Percentiles rank a stretch among this genome's conserved stretches.
These are phyloP conservation scores for Diadema setosum DNA, from an alignment of 35 echinoderm and acorn worm species.

Conservation along the genomic window DNA sequence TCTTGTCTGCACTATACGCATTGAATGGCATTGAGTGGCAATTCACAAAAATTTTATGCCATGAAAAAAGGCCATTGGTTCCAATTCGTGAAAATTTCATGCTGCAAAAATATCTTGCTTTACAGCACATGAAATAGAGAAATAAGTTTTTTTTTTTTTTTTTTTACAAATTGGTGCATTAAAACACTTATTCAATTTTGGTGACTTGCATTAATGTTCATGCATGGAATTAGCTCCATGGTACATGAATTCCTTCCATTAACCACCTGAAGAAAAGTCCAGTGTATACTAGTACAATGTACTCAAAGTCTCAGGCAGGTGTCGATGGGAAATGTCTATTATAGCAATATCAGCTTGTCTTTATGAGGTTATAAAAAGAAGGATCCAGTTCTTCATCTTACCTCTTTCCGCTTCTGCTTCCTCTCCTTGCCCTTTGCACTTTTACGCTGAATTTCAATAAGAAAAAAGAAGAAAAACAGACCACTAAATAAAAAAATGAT, in stretches of 20 bases:
- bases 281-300: background rate
- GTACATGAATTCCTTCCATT: background rate
- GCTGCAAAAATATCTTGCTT: too few relatives aligned
- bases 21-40: too few relatives aligned
- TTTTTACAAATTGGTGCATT: too few relatives aligned
- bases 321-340: background rate
- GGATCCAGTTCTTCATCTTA: background rate
- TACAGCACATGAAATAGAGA: too few relatives aligned
- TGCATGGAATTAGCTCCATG: background rate
- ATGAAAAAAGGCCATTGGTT: too few relatives aligned
- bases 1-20: too few relatives aligned
- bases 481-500: background rate
- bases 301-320: background rate
- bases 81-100: too few relatives aligned
- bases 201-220: background rate
- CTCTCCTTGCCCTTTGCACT: conserved; percentile 85
- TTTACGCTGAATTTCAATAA: conserved; percentile 59
- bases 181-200: too few relatives aligned
- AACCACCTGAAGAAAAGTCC: background rate
- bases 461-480: background rate
- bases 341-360: background rate
- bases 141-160: too few relatives aligned
- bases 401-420: conserved; percentile 90
- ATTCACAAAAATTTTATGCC: too few relatives aligned
- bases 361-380: background rate